These are phyloP conservation scores for Calidris pugnax DNA, from an alignment of 2,113 vertebrate genomes.

Conservation along the genomic window DNA sequence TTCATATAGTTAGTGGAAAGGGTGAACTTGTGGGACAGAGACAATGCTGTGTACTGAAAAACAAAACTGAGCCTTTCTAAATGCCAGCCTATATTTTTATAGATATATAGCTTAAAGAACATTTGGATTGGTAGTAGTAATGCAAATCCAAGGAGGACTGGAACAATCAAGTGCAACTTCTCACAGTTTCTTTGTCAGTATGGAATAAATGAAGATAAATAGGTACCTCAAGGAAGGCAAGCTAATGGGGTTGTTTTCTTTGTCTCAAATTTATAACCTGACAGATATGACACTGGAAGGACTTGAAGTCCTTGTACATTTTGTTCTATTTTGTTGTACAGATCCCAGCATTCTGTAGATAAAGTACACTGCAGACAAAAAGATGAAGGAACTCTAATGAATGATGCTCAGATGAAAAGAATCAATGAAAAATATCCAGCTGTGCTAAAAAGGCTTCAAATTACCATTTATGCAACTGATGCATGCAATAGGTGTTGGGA, in stretches of 20 bases:
- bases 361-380: slow-evolving; percentile 6
- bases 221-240: not conserved
- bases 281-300: slow-evolving; percentile 15
- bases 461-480: slow-evolving; percentile 57
- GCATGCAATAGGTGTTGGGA: slow-evolving; percentile 33
- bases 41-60: not conserved
- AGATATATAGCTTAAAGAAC: not conserved
- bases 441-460: slow-evolving; percentile 55
- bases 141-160: slow-evolving; percentile 9
- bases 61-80: not conserved
- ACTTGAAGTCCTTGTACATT: slow-evolving; percentile 19
- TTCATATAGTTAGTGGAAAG: not conserved
- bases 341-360: not conserved
- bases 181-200: not conserved
- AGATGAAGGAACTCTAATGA: slow-evolving; percentile 52
- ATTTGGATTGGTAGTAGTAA: not conserved
- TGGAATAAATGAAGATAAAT: not conserved
- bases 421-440: slow-evolving; percentile 67
- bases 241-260: not conserved
- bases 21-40: not conserved
- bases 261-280: slow-evolving; percentile 7
- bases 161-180: not conserved
- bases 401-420: slow-evolving; percentile 66
- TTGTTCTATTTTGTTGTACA: slow-evolving; percentile 30
- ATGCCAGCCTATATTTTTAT: not conserved